Conservation (phyloP, 2,888 invertebrate genomes). For the Lobophora halterata region DNA sequence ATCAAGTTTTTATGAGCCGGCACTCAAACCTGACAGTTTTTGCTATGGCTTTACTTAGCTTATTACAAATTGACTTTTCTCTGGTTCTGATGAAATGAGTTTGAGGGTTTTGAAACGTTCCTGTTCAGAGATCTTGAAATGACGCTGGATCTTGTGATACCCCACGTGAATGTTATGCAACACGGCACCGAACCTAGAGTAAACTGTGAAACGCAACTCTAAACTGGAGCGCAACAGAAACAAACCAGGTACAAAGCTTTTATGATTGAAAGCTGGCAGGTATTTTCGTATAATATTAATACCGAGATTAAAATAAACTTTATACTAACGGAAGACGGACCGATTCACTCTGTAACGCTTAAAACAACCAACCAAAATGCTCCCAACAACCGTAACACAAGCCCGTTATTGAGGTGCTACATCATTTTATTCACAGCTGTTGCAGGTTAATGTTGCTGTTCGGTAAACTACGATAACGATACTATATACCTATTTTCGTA, state of each 20-base stretch:
- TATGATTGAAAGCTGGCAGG: conserved; percentile 76
- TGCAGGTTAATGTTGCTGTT: conserved; percentile 66
- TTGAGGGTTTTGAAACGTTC: conserved; percentile 17
- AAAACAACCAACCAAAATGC: conserved; percentile 74
- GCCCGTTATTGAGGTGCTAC: conserved; percentile 70
- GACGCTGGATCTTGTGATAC: conserved; percentile 36
- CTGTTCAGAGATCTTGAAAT: conserved; percentile 27
- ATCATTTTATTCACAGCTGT: conserved; percentile 75
- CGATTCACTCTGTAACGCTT: conserved; percentile 51
- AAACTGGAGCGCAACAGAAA: conserved; percentile 67
- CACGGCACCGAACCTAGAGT: conserved; percentile 41
- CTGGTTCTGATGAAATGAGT: background rate
- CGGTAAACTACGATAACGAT: conserved; percentile 62
- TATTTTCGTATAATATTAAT: conserved; percentile 74
- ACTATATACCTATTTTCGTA: conserved; percentile 66
- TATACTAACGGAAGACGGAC: conserved; percentile 62
- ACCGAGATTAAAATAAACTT: conserved; percentile 69
- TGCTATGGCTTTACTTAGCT: conserved; percentile 22
- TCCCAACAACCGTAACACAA: conserved; percentile 61
- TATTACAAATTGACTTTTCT: conserved; percentile 22
- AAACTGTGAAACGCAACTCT: conserved; percentile 51
- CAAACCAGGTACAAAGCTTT: conserved; percentile 74
- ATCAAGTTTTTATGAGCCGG: conserved; percentile 29
- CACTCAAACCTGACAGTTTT: conserved; percentile 24
- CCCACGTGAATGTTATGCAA: conserved; percentile 48